Percentiles rank a stretch among this genome's conserved stretches.
phyloP scores from a whole-genome alignment of 2,888 invertebrate genomes.

The Vannuccia rotundouncinata region DNA sequence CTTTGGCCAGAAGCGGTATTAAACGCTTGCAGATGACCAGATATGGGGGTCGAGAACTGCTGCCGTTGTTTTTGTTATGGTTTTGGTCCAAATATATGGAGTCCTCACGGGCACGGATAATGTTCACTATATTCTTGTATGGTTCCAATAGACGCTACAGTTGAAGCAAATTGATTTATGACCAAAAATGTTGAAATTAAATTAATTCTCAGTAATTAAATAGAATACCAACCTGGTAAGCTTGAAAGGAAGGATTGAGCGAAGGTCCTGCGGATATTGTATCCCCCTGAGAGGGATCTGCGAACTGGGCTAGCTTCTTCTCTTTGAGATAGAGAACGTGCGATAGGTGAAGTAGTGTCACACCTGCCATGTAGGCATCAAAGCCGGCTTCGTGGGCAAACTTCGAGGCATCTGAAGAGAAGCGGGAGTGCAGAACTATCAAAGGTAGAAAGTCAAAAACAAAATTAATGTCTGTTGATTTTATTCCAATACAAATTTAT shows the following conservation, averaged over 20 bases:
- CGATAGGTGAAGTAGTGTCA: constrained; percentile 33
- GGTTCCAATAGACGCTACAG: not conserved
- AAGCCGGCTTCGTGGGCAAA: constrained; percentile 36
- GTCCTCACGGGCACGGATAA: constrained; percentile 28
- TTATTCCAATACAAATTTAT: too few species aligned
- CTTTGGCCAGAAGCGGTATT: not conserved
- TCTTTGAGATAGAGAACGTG: constrained; percentile 24
- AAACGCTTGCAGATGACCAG: not conserved
- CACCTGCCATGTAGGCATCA: constrained; percentile 37
- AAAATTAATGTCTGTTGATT: too few species aligned
- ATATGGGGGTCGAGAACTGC: not conserved
- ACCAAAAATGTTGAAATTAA: not conserved
- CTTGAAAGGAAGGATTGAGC: constrained; percentile 9
- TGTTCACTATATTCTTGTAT: constrained; percentile 18
- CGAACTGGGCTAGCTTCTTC: not conserved
- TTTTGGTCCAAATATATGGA: not conserved
- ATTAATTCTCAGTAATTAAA: too few species aligned
- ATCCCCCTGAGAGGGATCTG: not conserved
- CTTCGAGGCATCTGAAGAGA: not conserved
- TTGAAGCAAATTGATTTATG: not conserved
- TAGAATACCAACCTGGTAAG: constrained; percentile 4
- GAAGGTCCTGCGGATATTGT: not conserved
- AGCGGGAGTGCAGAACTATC: not conserved
- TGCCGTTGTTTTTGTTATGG: not conserved
- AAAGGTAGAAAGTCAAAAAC: too few species aligned